These are phyloP conservation scores for Phrixothrix hirtus DNA, from an alignment of 2,888 invertebrate genomes.

Conservation along the genomic window DNA sequence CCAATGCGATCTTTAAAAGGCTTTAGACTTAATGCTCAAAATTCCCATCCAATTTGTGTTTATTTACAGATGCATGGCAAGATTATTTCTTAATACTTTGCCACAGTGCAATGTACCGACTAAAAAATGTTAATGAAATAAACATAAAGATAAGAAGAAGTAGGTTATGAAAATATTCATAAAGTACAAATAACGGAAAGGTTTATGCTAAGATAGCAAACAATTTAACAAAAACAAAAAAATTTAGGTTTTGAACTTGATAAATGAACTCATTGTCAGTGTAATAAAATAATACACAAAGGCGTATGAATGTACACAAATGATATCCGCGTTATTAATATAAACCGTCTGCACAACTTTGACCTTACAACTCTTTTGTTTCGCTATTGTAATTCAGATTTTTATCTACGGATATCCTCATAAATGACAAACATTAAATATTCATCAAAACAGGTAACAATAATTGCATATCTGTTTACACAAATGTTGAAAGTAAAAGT, in stretches of 20 bases:
- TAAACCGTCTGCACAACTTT: conserved; percentile 7
- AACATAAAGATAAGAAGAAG: too few species aligned
- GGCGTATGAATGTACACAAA: too few species aligned
- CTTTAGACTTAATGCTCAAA: too few species aligned
- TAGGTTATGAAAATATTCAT: too few species aligned
- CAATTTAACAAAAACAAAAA: background rate
- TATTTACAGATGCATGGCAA: too few species aligned
- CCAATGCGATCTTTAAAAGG: conserved; percentile 11
- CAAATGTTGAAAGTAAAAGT: conserved; percentile 22
- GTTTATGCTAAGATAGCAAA: background rate
- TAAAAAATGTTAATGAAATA: too few species aligned
- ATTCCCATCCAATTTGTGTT: too few species aligned
- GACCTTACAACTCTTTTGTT: conserved; percentile 14
- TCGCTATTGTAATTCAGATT: background rate
- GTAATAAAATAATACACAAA: conserved; percentile 7
- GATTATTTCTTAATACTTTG: too few species aligned
- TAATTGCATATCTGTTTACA: background rate
- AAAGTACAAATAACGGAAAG: background rate
- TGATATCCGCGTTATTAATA: conserved; percentile 8
- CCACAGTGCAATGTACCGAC: too few species aligned
- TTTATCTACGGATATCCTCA: conserved; percentile 15
- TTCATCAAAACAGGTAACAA: background rate
- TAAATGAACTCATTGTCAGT: conserved; percentile 2
- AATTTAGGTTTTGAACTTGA: conserved; percentile 10
- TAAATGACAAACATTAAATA: background rate